A percentile compares a stretch with the other conserved stretches of the same genome.
Conservation (phyloP, 2,113 vertebrate genomes). For the Alosa alosa region DNA sequence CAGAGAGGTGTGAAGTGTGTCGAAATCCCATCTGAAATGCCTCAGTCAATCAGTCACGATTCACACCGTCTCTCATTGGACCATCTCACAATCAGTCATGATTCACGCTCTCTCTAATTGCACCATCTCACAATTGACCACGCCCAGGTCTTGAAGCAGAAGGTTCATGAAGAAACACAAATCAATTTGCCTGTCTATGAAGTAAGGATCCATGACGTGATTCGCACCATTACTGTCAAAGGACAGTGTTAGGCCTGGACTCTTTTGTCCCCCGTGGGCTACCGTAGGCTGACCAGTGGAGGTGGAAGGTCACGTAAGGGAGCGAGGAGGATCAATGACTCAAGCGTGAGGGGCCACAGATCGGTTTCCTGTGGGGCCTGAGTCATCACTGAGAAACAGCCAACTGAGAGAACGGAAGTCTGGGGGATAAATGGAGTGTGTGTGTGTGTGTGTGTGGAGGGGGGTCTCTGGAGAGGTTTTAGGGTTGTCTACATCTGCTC, state of each 20-base stretch:
- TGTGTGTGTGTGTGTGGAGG: not conserved
- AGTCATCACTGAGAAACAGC: not conserved
- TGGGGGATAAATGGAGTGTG: not conserved
- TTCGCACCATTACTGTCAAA: no score
- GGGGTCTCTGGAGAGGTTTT: not conserved
- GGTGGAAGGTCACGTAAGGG: not conserved
- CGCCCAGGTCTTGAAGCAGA: not conserved
- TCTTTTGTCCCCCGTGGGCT: no score
- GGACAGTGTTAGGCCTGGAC: no score
- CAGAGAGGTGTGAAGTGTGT: not conserved
- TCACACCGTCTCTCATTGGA: not conserved
- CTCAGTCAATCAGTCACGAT: not conserved
- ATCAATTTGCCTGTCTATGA: not conserved
- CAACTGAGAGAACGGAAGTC: not conserved
- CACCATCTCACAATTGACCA: not conserved
- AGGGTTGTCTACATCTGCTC: not conserved
- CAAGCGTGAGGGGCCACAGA: not conserved
- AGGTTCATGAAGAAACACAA: not conserved
- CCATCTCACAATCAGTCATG: not conserved
- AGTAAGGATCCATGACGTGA: not conserved
- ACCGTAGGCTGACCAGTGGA: not conserved
- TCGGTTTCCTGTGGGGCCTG: not conserved
- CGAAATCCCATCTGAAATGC: not conserved
- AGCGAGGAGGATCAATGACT: not conserved
- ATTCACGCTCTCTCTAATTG: not conserved